These are phyloP conservation scores for Ennomos quercinarius DNA, from an alignment of 2,888 invertebrate genomes.

Conservation along the genomic window DNA sequence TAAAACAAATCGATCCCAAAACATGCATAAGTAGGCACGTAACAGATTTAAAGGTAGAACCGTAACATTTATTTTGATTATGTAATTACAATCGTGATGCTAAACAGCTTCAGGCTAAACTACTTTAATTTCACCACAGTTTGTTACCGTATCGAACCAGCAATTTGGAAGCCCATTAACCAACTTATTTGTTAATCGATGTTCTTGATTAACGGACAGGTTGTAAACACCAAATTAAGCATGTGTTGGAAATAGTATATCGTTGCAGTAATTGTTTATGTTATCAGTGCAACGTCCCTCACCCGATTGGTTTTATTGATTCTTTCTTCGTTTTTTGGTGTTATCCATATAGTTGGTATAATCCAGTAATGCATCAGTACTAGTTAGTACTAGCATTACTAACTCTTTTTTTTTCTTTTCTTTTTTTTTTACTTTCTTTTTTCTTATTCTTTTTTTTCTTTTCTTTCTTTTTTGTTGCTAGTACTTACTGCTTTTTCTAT, in stretches of 20 bases:
- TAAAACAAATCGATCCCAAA: conserved; percentile 32
- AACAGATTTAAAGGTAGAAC: conserved; percentile 33
- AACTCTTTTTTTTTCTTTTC: no score
- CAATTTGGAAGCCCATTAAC: conserved; percentile 50
- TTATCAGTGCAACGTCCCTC: conserved; percentile 8
- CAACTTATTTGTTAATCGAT: conserved; percentile 48
- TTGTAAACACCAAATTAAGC: conserved; percentile 42
- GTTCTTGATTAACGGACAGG: conserved; percentile 39
- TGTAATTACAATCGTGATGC: conserved; percentile 35
- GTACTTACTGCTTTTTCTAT: no score
- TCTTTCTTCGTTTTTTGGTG: conserved; percentile 3
- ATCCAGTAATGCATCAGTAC: neutral
- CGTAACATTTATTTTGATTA: conserved; percentile 38
- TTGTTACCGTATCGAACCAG: conserved; percentile 34
- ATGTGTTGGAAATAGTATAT: conserved; percentile 32
- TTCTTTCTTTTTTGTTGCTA: no score
- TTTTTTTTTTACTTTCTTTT: no score
- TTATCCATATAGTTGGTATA: no score
- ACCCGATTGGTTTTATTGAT: conserved; percentile 7
- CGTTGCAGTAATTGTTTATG: conserved; percentile 30
- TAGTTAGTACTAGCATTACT: no score
- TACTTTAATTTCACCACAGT: conserved; percentile 40
- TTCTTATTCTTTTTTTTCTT: no score
- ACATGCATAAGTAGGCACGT: conserved; percentile 25
- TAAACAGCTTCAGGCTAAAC: conserved; percentile 38